A percentile compares a stretch with the other conserved stretches of the same genome.
Conservation (phyloP, 2,888 invertebrate genomes). For the Plebejus anna region DNA sequence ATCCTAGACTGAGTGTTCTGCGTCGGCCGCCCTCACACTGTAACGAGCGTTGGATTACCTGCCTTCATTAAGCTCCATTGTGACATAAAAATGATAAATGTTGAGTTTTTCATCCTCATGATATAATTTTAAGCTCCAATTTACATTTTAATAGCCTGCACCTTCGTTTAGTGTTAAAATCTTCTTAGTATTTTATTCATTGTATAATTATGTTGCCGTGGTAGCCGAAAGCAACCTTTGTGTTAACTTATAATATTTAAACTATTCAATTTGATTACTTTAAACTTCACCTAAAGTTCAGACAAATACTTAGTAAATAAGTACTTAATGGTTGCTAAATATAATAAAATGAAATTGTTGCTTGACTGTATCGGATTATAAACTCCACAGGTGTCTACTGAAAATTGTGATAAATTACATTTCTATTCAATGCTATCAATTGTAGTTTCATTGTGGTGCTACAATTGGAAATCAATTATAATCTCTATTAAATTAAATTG, state of each 20-base stretch:
- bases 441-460: background rate
- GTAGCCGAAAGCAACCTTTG: background rate
- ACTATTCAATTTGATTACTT: background rate
- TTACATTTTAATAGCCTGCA: background rate
- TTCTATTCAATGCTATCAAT: conserved; percentile 30
- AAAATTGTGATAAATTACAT: conserved; percentile 37
- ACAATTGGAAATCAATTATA: background rate
- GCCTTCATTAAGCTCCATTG: conserved; percentile 23
- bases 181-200: background rate
- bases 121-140: background rate
- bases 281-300: background rate
- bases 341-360: conserved; percentile 34
- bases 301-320: background rate
- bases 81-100: conserved; percentile 25
- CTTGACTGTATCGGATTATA: conserved; percentile 35
- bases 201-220: background rate
- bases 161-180: background rate
- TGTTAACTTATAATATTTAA: background rate
- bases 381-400: conserved; percentile 37
- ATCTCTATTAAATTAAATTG: background rate
- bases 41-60: conserved; percentile 28
- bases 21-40: conserved; percentile 48
- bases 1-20: conserved; percentile 51
- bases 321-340: conserved; percentile 34
- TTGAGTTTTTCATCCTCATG: conserved; percentile 10